Conservation (phyloP, 2,113 vertebrate genomes). For the Bujurquina vittata region DNA sequence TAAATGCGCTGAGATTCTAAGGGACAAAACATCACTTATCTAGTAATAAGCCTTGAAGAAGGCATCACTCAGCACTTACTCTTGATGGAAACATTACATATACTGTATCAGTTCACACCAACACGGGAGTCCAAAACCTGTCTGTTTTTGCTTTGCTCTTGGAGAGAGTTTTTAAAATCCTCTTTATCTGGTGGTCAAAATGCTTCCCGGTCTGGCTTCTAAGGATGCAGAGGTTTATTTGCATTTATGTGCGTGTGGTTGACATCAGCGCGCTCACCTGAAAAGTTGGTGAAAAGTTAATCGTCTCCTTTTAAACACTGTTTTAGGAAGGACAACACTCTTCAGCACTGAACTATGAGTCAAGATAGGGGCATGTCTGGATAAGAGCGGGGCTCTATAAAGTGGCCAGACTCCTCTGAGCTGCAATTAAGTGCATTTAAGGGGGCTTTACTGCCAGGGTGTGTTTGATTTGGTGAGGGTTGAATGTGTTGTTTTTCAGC, state of each 20-base stretch:
- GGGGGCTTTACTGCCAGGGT: constrained; percentile 48
- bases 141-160: not conserved
- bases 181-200: not conserved
- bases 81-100: constrained; percentile 2
- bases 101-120: not conserved
- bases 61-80: not conserved
- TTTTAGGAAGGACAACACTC: constrained; percentile 47
- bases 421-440: constrained; percentile 47
- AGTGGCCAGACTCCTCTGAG: constrained; percentile 45
- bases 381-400: constrained; percentile 46
- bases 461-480: constrained; percentile 39
- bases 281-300: constrained; percentile 28
- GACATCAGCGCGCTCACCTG: constrained; percentile 3
- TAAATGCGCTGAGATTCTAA: not conserved
- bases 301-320: constrained; percentile 38
- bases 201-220: not conserved
- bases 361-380: constrained; percentile 39
- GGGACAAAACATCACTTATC: constrained; percentile 10
- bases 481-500: constrained; percentile 23
- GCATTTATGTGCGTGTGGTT: not conserved
- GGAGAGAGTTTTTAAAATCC: not conserved
- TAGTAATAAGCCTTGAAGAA: not conserved
- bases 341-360: constrained; percentile 40
- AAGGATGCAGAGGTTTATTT: not conserved
- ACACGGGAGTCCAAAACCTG: not conserved